A percentile compares a stretch with the other conserved stretches of the same genome.
These are phyloP conservation scores for Propsilocerus akamusi DNA, from an alignment of 1,140 invertebrate species.

Conservation along the genomic window DNA sequence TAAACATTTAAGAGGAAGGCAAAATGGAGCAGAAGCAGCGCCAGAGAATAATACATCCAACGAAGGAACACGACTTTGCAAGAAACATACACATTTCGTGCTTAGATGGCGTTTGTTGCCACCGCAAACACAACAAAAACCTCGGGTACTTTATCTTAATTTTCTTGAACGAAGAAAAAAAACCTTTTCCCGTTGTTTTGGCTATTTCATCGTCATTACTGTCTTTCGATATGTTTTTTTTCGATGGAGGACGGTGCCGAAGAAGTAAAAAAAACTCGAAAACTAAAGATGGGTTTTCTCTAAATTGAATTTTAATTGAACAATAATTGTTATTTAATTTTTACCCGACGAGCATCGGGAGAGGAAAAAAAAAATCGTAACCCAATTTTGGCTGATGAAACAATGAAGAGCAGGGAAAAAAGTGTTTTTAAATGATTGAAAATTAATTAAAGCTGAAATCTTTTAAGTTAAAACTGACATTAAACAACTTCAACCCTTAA, in stretches of 20 bases:
- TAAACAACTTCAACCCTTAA: no score
- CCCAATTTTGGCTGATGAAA: no score
- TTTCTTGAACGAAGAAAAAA: no score
- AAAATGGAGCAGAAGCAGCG: not conserved
- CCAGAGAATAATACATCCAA: not conserved
- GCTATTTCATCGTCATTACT: not conserved
- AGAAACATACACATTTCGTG: not conserved
- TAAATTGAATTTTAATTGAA: slow-evolving; percentile 4
- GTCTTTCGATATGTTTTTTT: no score
- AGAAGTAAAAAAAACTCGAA: no score
- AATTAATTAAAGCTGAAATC: not conserved
- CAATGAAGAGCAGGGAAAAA: no score
- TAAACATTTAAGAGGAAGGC: not conserved
- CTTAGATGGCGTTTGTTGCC: not conserved
- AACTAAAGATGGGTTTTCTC: slow-evolving; percentile 1
- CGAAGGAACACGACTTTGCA: not conserved
- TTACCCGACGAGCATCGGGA: no score
- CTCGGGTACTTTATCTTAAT: not conserved
- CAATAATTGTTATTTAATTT: slow-evolving; percentile 3
- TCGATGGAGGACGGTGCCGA: no score
- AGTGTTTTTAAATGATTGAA: no score
- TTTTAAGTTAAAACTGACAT: no score
- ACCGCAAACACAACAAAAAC: no score
- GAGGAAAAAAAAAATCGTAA: no score
- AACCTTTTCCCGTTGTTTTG: not conserved